Percentiles rank a stretch among this genome's conserved stretches.
Conservation (phyloP, 2,888 invertebrate genomes). For the Heterodera filipjevi region DNA sequence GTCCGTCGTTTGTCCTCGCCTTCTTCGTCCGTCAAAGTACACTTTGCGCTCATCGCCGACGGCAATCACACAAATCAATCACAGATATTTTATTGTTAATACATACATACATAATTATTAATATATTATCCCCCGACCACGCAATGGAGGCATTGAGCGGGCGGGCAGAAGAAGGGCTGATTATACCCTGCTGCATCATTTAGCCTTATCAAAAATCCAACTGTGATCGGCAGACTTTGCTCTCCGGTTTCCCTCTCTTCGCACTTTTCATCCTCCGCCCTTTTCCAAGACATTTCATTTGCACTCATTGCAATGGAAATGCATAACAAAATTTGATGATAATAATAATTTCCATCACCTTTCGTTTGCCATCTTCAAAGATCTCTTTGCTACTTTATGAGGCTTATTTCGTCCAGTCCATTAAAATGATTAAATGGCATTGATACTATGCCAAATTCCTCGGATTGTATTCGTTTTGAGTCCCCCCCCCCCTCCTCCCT, state of each 20-base stretch:
- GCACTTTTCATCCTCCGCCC: not conserved
- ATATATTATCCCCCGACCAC: not conserved
- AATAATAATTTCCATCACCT: no score
- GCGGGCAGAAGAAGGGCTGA: not conserved
- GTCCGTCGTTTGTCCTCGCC: constrained; percentile 8
- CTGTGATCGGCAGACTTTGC: constrained; percentile 5
- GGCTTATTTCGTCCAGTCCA: not conserved
- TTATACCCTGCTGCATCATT: constrained; percentile 8
- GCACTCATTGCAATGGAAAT: not conserved
- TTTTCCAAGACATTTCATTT: not conserved
- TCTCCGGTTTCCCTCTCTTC: not conserved
- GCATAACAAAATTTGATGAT: not conserved
- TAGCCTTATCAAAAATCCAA: constrained; percentile 14
- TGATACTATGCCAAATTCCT: not conserved
- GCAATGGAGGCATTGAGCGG: not conserved
- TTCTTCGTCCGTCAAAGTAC: constrained; percentile 1
- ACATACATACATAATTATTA: not conserved
- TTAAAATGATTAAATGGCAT: not conserved
- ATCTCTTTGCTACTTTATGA: not conserved
- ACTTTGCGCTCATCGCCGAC: constrained; percentile 5
- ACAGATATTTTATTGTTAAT: constrained; percentile 5
- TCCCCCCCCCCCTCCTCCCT: not conserved
- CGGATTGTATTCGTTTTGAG: not conserved
- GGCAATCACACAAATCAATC: constrained; percentile 2
- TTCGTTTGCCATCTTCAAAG: not conserved